These are phyloP conservation scores for Drosophila atroscutellata DNA, from an alignment of 2,888 invertebrate species.

Conservation along the genomic window DNA sequence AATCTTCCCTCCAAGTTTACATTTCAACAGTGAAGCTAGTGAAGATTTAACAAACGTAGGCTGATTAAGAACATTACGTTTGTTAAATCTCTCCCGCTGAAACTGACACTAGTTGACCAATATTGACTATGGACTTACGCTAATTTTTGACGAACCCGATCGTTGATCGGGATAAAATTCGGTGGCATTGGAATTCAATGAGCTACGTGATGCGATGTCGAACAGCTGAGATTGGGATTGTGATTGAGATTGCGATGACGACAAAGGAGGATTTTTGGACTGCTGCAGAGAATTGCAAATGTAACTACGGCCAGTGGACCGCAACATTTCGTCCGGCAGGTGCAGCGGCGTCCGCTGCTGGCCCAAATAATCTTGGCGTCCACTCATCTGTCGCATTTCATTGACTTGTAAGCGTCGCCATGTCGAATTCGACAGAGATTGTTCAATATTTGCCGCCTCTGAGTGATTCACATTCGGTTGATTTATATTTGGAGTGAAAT, in stretches of 20 bases:
- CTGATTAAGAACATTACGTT: no score
- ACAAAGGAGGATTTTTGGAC: neutral
- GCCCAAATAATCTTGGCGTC: neutral
- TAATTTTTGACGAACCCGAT: neutral
- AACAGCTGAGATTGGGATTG: slow-evolving; percentile 3
- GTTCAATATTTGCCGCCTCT: neutral
- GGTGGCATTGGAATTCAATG: slow-evolving; percentile 41
- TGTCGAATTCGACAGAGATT: neutral
- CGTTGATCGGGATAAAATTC: slow-evolving; percentile 23
- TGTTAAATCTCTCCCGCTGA: neutral
- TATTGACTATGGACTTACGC: slow-evolving; percentile 22
- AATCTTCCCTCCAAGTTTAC: neutral
- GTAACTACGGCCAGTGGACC: neutral
- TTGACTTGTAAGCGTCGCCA: slow-evolving; percentile 22
- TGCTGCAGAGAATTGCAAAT: neutral
- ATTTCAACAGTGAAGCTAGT: neutral
- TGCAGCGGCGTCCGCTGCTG: neutral
- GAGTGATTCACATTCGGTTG: neutral
- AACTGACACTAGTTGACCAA: neutral
- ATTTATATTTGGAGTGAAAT: neutral
- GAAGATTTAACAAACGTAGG: neutral
- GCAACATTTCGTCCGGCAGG: slow-evolving; percentile 7
- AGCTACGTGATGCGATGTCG: slow-evolving; percentile 16
- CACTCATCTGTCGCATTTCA: neutral
- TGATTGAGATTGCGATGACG: slow-evolving; percentile 6